phyloP scores from a whole-genome alignment of 2,888 invertebrate genomes.

The Scaptomyza parva region DNA sequence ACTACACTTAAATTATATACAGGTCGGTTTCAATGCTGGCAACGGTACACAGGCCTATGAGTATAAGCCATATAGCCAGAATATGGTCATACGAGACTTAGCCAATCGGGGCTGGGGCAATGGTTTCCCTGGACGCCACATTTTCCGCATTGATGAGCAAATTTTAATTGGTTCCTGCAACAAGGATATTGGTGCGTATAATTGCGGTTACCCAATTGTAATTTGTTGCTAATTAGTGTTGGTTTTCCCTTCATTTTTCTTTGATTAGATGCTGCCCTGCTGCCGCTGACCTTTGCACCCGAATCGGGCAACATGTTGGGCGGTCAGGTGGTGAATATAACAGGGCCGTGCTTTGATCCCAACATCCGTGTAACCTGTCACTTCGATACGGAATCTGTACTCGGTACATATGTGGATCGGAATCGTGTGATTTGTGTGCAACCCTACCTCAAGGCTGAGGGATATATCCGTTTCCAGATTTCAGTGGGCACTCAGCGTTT shows the following conservation, averaged over 20 bases:
- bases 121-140: constrained; percentile 94
- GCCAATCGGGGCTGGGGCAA: constrained; percentile 94
- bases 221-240: constrained; percentile 6
- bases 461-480: constrained; percentile 94
- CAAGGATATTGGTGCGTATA: constrained; percentile 91
- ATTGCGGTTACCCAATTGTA: constrained; percentile 5
- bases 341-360: constrained; percentile 96
- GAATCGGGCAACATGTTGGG: constrained; percentile 99
- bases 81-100: constrained; percentile 92
- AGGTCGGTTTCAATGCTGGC: constrained; percentile 98
- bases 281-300: constrained; percentile 94
- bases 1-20: constrained; percentile 45
- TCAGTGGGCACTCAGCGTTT: constrained; percentile 93
- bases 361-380: constrained; percentile 92
- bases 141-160: constrained; percentile 97
- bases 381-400: constrained; percentile 92
- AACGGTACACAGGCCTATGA: constrained; percentile 96
- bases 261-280: constrained; percentile 90
- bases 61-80: constrained; percentile 95
- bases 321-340: constrained; percentile 97
- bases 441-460: constrained; percentile 94
- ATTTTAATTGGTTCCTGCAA: constrained; percentile 97
- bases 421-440: constrained; percentile 96
- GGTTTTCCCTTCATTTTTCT: too few species aligned
- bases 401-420: constrained; percentile 90